Evolutionary conservation across 1,140 invertebrate genomes (phyloP), one percentile per base, ranked within the genome.

Genomic region (Orchesella cincta): DNA sequence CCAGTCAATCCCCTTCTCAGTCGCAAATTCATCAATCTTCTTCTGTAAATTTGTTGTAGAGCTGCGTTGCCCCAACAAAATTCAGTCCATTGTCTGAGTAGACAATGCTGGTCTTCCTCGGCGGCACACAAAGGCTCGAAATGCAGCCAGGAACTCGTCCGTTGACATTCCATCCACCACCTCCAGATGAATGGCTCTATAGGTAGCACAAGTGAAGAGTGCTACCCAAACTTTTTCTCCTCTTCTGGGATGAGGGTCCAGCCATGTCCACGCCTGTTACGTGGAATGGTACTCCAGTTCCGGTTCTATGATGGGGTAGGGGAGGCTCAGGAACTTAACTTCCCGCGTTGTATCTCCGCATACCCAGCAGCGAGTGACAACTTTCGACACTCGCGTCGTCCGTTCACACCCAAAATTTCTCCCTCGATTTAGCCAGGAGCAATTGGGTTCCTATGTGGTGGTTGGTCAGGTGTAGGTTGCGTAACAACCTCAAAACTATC

Each of bases 41-140:
- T 75, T n/a, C 81, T 80, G 81, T 33, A 23, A 83, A 26, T 20
- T 31, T 77, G 8, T 78, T 71, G n/a, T 82, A 76, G 1, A 76
- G 18, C 31, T 83, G 83, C 34, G 71, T 54, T 0, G 75, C 64
- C 14, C 82, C 83, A 18, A 80, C 77, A 36, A 86, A 85, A 80
- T 85, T 84, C 0, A 81, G 84, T 0, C 81, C 84, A 71, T 85
- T 84, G 52, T 84, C 83, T n/a, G 70, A 78, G 74, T 81, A 76
- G 14, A 83, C 74, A 16, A 36, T 52, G n/a, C 54, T 26, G 73
- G 79, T 23, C 36, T 73, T 51, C 83, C 84, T 72, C 80, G 29
- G 16, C 82, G 33, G 23, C 75, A 72, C 28, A 81, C 78, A 64
- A 84, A 84, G 18, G 79, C 46, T 36, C 62, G 64, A 0, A 84